phyloP scores from a whole-genome alignment of 2,888 invertebrate species.

The Ophonus ardosiacus region DNA sequence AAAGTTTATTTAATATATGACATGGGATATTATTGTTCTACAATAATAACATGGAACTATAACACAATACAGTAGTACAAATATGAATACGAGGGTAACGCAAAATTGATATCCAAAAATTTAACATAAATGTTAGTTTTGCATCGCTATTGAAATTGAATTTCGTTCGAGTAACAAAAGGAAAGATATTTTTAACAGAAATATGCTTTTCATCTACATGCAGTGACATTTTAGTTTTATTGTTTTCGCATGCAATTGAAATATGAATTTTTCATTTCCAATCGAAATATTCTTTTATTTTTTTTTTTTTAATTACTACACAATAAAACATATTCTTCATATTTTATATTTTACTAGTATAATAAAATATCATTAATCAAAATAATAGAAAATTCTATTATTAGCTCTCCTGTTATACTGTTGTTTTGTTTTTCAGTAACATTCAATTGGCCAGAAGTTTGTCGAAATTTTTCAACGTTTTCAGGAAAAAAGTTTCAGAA shows the following conservation, averaged over 20 bases:
- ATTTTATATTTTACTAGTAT: neutral
- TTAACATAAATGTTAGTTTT: neutral
- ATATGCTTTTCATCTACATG: neutral
- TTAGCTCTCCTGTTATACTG: neutral
- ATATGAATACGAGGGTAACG: neutral
- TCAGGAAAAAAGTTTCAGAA: neutral
- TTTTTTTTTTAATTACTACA: too few relatives aligned
- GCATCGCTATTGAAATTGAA: neutral
- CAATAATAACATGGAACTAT: neutral
- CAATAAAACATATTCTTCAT: neutral
- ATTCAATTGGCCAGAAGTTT: neutral
- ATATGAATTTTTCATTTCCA: neutral
- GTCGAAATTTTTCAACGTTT: neutral
- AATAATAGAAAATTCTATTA: neutral
- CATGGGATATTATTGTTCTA: neutral
- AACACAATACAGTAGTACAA: neutral
- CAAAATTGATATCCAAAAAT: neutral
- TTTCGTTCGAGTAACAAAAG: neutral
- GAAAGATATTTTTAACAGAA: neutral
- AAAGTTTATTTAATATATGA: too few relatives aligned
- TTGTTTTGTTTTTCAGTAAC: neutral
- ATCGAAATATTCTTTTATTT: too few relatives aligned
- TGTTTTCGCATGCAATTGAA: neutral
- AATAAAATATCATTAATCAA: neutral
- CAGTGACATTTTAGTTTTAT: neutral